These are phyloP conservation scores for Halocaridina rubra DNA, from an alignment of 2,888 invertebrate genomes.

Conservation along the genomic window DNA sequence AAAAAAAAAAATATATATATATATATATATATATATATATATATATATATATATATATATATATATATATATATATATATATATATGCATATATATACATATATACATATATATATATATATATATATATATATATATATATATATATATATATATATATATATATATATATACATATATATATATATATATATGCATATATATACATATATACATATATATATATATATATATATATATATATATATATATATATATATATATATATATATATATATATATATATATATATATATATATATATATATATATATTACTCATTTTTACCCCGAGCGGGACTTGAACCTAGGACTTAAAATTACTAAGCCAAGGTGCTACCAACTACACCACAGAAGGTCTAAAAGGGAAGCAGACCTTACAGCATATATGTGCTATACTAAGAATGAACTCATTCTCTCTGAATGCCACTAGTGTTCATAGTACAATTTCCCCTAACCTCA, in stretches of 20 bases:
- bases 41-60: background rate
- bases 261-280: background rate
- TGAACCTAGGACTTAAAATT: too few relatives aligned
- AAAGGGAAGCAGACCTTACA: too few relatives aligned
- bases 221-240: background rate
- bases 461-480: too few relatives aligned
- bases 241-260: background rate
- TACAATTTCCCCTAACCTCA: too few relatives aligned
- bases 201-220: background rate
- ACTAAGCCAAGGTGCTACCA: too few relatives aligned
- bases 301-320: background rate
- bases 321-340: too few relatives aligned
- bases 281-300: background rate
- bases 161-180: background rate
- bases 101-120: background rate
- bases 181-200: background rate
- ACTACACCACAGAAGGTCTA: too few relatives aligned
- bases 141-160: background rate
- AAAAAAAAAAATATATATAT: background rate
- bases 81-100: slow-evolving; percentile 14
- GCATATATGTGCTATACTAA: too few relatives aligned
- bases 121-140: background rate
- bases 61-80: background rate
- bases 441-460: too few relatives aligned
- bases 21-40: background rate